A percentile compares a stretch with the other conserved stretches of the same genome.
These are phyloP conservation scores for Coelinius sp. DNA, from an alignment of 2,888 invertebrate genomes.

Conservation along the genomic window DNA sequence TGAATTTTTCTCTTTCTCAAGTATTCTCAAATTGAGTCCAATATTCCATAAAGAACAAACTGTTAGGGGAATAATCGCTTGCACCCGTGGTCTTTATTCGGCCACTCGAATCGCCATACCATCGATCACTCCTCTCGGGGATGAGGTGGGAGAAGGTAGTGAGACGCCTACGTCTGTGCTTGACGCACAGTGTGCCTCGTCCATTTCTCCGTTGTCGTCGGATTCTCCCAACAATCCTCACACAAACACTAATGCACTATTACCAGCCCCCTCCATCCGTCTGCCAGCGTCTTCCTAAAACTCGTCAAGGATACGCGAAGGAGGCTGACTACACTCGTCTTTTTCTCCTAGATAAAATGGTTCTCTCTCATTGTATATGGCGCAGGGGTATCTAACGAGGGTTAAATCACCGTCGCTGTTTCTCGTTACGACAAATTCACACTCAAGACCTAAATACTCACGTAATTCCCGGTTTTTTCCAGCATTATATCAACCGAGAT, in stretches of 20 bases:
- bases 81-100: slow-evolving; percentile 10
- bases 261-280: not conserved
- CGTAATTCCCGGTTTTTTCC: not conserved
- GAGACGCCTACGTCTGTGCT: slow-evolving; percentile 42
- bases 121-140: slow-evolving; percentile 38
- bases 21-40: too few relatives aligned
- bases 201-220: slow-evolving; percentile 41
- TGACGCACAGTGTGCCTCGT: slow-evolving; percentile 51
- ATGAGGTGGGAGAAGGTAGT: not conserved
- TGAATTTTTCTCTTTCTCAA: too few relatives aligned
- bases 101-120: slow-evolving; percentile 31
- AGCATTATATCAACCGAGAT: not conserved
- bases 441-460: not conserved
- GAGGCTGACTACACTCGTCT: not conserved
- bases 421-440: slow-evolving; percentile 22
- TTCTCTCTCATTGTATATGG: slow-evolving; percentile 1
- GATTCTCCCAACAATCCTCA: not conserved
- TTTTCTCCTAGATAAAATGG: slow-evolving; percentile 23
- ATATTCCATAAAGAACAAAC: slow-evolving; percentile 10
- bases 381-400: slow-evolving; percentile 2
- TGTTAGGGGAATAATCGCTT: not conserved
- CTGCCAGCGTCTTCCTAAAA: not conserved
- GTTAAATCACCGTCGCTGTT: slow-evolving; percentile 16
- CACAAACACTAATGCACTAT: slow-evolving; percentile 11
- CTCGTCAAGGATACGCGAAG: not conserved